phyloP scores from a whole-genome alignment of 2,888 invertebrate genomes.

The Netelia virgata region DNA sequence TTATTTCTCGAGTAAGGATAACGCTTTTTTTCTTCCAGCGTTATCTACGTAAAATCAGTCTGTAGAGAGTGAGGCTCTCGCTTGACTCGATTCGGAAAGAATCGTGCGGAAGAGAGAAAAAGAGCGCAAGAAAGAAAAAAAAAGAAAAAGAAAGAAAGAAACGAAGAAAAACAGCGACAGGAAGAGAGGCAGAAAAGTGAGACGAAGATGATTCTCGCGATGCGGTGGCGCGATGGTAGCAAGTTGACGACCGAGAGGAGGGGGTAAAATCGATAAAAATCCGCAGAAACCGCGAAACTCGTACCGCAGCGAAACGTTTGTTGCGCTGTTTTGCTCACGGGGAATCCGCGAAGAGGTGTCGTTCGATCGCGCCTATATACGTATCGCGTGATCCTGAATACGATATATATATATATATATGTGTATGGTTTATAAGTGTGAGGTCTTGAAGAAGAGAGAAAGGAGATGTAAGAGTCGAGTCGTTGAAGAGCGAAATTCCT shows the following conservation, averaged over 20 bases:
- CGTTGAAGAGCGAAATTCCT: conserved; percentile 40
- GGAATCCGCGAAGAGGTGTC: conserved; percentile 43
- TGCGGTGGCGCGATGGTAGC: no score
- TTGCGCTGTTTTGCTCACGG: conserved; percentile 14
- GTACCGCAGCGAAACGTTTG: conserved; percentile 48
- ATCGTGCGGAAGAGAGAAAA: neutral
- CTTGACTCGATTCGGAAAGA: neutral
- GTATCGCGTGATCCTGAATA: no score
- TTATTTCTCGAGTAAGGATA: neutral
- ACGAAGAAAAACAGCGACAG: conserved; percentile 30
- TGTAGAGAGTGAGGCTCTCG: neutral
- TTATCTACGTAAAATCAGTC: neutral
- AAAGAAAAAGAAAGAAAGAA: neutral
- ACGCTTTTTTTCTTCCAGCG: neutral
- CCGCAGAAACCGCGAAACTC: conserved; percentile 47
- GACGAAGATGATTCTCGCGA: neutral
- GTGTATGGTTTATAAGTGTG: neutral
- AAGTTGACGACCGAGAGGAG: neutral
- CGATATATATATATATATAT: neutral
- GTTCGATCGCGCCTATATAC: neutral
- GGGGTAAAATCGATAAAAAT: conserved; percentile 15
- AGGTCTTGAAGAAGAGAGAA: conserved; percentile 10
- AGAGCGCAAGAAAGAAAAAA: no score
- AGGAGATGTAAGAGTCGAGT: neutral
- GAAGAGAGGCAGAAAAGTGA: conserved; percentile 16